These are phyloP conservation scores for Macquaria australasica DNA, from an alignment of 2,113 vertebrate genomes.

Conservation along the genomic window DNA sequence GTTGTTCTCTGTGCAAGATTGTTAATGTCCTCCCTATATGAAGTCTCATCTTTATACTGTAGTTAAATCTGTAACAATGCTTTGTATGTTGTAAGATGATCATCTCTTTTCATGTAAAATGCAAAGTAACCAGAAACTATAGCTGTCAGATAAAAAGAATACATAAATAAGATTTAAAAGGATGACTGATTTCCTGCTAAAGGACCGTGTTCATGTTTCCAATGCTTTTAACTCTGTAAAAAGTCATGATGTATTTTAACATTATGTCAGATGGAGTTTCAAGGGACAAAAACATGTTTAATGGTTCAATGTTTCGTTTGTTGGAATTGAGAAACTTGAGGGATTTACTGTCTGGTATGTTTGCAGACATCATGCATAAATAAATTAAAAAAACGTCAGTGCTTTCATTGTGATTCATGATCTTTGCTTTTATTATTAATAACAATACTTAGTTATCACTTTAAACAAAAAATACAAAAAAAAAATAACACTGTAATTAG, in stretches of 20 bases:
- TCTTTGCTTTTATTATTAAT: constrained; percentile 78
- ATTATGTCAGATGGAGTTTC: not conserved
- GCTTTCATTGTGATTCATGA: constrained; percentile 64
- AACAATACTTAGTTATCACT: constrained; percentile 75
- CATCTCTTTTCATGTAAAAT: not conserved
- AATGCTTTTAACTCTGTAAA: not conserved
- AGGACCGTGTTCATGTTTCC: no score
- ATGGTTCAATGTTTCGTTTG: constrained; percentile 1
- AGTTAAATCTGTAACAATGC: not conserved
- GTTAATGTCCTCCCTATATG: no score
- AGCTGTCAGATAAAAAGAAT: not conserved
- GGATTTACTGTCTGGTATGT: not conserved
- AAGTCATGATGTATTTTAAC: not conserved
- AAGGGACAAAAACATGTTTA: not conserved
- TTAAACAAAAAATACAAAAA: constrained; percentile 69
- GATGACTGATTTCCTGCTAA: not conserved
- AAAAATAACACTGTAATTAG: constrained; percentile 79
- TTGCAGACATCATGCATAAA: not conserved
- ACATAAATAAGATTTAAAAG: not conserved
- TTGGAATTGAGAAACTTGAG: not conserved
- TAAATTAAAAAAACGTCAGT: constrained; percentile 19
- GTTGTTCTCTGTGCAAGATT: no score
- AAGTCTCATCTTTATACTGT: no score
- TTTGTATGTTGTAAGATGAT: not conserved
- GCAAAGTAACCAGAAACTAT: not conserved